Conservation (phyloP, 1,140 invertebrate species). For the Carposina sasakii region DNA sequence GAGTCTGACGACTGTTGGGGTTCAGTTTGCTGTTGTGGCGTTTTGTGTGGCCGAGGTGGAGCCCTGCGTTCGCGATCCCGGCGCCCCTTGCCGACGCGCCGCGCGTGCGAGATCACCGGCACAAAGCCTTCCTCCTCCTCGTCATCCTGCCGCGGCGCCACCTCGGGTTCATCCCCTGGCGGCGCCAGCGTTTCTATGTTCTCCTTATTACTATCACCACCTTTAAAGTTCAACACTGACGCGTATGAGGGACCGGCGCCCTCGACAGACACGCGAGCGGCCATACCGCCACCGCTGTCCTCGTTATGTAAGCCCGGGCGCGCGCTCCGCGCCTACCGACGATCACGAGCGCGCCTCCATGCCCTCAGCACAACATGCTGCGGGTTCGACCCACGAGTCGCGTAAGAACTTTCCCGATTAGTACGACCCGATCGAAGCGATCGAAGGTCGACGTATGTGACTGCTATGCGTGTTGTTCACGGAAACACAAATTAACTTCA, state of each 20-base stretch:
- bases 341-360: conserved; percentile 71
- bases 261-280: conserved; percentile 70
- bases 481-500: conserved; percentile 27
- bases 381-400: conserved; percentile 50
- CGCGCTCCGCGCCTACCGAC: conserved; percentile 65
- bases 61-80: conserved; percentile 52
- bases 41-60: conserved; percentile 47
- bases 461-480: conserved; percentile 15
- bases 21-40: conserved; percentile 36
- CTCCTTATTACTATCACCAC: conserved; percentile 63
- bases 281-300: conserved; percentile 59
- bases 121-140: conserved; percentile 70
- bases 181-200: conserved; percentile 54
- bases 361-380: conserved; percentile 62
- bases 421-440: conserved; percentile 33
- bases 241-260: conserved; percentile 69
- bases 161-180: conserved; percentile 45
- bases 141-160: conserved; percentile 42
- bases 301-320: conserved; percentile 67
- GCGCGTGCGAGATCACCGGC: conserved; percentile 59
- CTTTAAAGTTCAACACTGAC: conserved; percentile 67
- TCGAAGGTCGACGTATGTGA: conserved; percentile 40
- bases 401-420: conserved; percentile 40
- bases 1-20: conserved; percentile 39
- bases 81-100: conserved; percentile 51